A percentile compares a stretch with the other conserved stretches of the same genome.
phyloP scores from a whole-genome alignment of 1,140 invertebrate genomes.

The Leptinotarsa texana region DNA sequence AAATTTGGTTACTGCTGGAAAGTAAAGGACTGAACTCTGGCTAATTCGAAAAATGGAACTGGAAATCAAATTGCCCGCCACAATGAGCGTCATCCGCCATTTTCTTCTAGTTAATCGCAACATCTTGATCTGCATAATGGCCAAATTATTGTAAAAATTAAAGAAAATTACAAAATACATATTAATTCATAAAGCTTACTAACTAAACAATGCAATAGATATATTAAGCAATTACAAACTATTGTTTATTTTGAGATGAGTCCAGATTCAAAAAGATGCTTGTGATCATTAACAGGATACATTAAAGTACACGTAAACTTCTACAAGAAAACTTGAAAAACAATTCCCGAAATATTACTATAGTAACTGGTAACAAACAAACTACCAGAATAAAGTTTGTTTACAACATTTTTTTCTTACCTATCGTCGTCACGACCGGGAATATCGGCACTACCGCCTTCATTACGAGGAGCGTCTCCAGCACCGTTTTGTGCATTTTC shows the following conservation, averaged over 20 bases:
- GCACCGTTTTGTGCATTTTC: slow-evolving; percentile 57
- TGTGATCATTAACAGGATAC: background rate
- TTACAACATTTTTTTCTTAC: slow-evolving; percentile 55
- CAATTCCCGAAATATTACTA: background rate
- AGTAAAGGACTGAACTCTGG: slow-evolving; percentile 22
- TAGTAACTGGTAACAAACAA: background rate
- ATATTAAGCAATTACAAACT: slow-evolving; percentile 24
- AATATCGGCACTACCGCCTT: slow-evolving; percentile 66
- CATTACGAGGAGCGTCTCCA: slow-evolving; percentile 63
- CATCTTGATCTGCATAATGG: slow-evolving; percentile 21
- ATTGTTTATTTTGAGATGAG: slow-evolving; percentile 38
- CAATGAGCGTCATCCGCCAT: slow-evolving; percentile 48
- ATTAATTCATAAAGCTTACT: slow-evolving; percentile 23
- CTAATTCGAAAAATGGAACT: slow-evolving; percentile 2
- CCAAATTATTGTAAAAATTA: slow-evolving; percentile 28
- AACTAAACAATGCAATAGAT: slow-evolving; percentile 26
- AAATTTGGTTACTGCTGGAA: slow-evolving; percentile 30
- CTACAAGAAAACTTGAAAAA: background rate
- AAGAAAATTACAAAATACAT: slow-evolving; percentile 24
- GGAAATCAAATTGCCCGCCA: slow-evolving; percentile 43
- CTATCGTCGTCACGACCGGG: slow-evolving; percentile 75
- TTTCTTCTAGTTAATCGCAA: slow-evolving; percentile 45
- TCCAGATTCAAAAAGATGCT: slow-evolving; percentile 39
- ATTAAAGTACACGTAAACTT: background rate
- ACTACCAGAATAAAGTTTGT: background rate